Percentiles rank a stretch among this genome's conserved stretches.
Conservation (phyloP, 2,888 invertebrate species). For the Malacosoma neustria region DNA sequence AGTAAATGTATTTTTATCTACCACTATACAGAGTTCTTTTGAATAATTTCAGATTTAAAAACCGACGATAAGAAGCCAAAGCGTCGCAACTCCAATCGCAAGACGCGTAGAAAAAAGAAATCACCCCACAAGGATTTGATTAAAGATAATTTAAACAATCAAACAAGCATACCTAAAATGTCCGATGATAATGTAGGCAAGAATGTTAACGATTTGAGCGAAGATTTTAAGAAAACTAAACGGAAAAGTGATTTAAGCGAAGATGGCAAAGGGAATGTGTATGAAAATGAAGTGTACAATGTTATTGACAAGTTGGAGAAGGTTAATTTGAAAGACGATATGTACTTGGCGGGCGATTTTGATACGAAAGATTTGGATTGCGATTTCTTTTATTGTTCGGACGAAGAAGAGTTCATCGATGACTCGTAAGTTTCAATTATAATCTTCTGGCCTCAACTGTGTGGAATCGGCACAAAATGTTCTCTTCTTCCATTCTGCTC, state of each 20-base stretch:
- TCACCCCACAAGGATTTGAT: conserved; percentile 42
- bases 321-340: conserved; percentile 51
- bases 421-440: conserved; percentile 44
- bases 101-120: conserved; percentile 48
- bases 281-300: conserved; percentile 35
- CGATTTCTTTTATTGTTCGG: conserved; percentile 47
- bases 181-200: conserved; percentile 44
- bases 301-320: conserved; percentile 57
- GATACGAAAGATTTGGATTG: conserved; percentile 45
- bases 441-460: too few species aligned
- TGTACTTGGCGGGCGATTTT: conserved; percentile 50
- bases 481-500: too few species aligned
- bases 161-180: conserved; percentile 23
- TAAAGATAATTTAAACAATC: conserved; percentile 25
- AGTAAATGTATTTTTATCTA: too few species aligned
- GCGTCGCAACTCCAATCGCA: conserved; percentile 47
- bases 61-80: conserved; percentile 42
- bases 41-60: conserved; percentile 29
- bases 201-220: conserved; percentile 48
- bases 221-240: conserved; percentile 19
- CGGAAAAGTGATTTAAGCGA: conserved; percentile 14
- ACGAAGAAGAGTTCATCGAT: conserved; percentile 48
- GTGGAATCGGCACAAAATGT: too few species aligned
- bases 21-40: too few species aligned
- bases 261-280: conserved; percentile 9